Percentiles rank a stretch among this genome's conserved stretches.
Evolutionary conservation across 1,140 invertebrate genomes (phyloP).

Genomic region (Wasmannia auropunctata): DNA sequence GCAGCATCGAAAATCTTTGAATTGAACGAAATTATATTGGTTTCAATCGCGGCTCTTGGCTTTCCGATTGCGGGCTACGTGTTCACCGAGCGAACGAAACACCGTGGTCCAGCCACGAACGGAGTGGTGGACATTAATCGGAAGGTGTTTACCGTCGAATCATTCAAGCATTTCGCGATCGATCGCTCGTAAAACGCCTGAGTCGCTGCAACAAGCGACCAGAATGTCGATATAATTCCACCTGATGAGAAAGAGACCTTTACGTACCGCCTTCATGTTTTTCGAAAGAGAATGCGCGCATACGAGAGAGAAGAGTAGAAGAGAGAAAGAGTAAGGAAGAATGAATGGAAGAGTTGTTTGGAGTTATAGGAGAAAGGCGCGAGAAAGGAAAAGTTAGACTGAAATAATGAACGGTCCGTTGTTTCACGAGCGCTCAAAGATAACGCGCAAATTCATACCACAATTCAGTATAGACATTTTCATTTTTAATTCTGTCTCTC

Average conservation of each 20-base stretch:
- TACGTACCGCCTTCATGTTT: not conserved
- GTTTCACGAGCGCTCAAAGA: slow-evolving; percentile 9
- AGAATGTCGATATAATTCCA: slow-evolving; percentile 62
- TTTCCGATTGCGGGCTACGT: not conserved
- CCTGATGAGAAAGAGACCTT: slow-evolving; percentile 58
- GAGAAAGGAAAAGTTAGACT: slow-evolving; percentile 25
- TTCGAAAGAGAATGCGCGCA: slow-evolving; percentile 1
- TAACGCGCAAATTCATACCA: not conserved
- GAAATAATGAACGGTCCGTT: slow-evolving; percentile 11
- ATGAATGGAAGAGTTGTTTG: slow-evolving; percentile 17
- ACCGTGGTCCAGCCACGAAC: not conserved
- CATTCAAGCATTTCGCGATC: slow-evolving; percentile 72
- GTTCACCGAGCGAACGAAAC: slow-evolving; percentile 17
- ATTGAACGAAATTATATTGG: not conserved
- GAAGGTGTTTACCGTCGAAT: slow-evolving; percentile 69
- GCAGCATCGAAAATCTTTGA: not conserved
- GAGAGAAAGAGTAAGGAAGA: slow-evolving; percentile 34
- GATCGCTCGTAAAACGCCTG: slow-evolving; percentile 67
- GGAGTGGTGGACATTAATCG: slow-evolving; percentile 51
- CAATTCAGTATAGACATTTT: not conserved
- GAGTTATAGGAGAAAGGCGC: slow-evolving; percentile 36
- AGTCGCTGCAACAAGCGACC: slow-evolving; percentile 60
- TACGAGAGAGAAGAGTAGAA: not conserved
- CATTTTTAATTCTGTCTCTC: not conserved
- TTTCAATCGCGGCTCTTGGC: not conserved